Evolutionary conservation across 2,888 invertebrate species (phyloP), one percentile per base, ranked within the genome.

Genomic region (Marasmarcha lunaedactyla): DNA sequence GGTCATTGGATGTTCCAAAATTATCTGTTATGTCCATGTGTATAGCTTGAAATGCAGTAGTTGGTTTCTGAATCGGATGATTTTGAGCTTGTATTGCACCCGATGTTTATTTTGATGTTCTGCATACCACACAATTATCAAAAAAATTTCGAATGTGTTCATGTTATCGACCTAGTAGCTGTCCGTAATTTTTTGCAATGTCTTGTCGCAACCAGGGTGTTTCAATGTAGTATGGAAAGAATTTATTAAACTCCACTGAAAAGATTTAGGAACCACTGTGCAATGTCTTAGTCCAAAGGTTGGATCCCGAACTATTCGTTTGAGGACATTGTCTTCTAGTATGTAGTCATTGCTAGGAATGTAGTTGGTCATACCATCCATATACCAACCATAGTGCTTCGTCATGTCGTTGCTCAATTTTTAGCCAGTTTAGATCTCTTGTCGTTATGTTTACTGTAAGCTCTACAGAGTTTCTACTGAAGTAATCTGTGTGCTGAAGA

Each of bases 131-230:
- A 30, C 44, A 41, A 14, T 39, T 26, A 7, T 44, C 44, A 7
- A 44, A 36, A 40, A 44, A 42, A n/a, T 38, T 33, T 34, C 37
- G 41, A 3, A 44, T 39, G 33, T 26, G 5, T 13, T 34, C 48
- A 50, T 50, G 5, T 44, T 40, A 1, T 40, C 40, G 36, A 52
- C 50, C 46, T 46, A 49, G 26, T 44, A 49, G 9, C 26, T 34
- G 4, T 48, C 45, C 12, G n/a, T 33, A 1, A 47, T 37, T 7
- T 27, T 50, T 48, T 1, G 38, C 35, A 10, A 46, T n/a, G 2
- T 47, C 48, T 27, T 48, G 48, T 20, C 48, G 47, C 46, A 44
- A 45, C 2, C 47, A 45, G 1, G 42, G 38, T 5, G 47, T 48
- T 46, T 47, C 0, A 50, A 35, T 6, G 45, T 35, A 3, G 37